Percentiles rank a stretch among this genome's conserved stretches.
Conservation (phyloP, 2,888 invertebrate genomes). For the Cephus runcator region DNA sequence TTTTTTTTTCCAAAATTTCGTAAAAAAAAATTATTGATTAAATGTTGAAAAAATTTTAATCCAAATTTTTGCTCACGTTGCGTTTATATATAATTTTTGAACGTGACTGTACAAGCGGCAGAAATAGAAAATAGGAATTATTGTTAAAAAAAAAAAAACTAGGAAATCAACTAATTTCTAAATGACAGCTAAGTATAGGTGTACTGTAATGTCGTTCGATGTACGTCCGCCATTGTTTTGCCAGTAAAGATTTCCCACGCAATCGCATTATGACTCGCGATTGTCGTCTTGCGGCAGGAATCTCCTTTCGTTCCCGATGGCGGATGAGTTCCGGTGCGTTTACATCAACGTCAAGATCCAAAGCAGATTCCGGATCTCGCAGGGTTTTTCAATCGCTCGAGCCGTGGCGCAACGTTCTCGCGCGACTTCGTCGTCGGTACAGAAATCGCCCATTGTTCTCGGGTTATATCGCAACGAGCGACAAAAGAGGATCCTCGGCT, state of each 20-base stretch:
- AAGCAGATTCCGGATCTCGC: background rate
- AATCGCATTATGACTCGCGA: background rate
- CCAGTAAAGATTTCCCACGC: background rate
- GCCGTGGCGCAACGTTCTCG: background rate
- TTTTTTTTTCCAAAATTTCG: background rate
- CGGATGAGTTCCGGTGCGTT: background rate
- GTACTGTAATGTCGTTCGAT: constrained; percentile 2
- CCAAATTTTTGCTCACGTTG: background rate
- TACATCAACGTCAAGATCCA: background rate
- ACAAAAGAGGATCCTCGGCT: background rate
- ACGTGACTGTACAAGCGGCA: background rate
- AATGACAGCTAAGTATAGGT: background rate
- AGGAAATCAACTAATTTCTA: background rate
- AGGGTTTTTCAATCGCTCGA: background rate
- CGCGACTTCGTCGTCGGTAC: background rate
- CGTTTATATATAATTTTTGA: background rate
- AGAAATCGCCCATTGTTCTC: background rate
- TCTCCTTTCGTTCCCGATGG: background rate
- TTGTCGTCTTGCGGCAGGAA: background rate
- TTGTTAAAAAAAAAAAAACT: background rate
- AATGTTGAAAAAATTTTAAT: too few relatives aligned
- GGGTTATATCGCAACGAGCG: background rate
- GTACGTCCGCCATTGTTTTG: constrained; percentile 1
- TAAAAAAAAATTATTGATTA: background rate
- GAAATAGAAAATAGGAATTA: background rate